A percentile compares a stretch with the other conserved stretches of the same genome.
phyloP scores from a whole-genome alignment of 2,797 vertebrate species.

The Gymnopithys bicolor region DNA sequence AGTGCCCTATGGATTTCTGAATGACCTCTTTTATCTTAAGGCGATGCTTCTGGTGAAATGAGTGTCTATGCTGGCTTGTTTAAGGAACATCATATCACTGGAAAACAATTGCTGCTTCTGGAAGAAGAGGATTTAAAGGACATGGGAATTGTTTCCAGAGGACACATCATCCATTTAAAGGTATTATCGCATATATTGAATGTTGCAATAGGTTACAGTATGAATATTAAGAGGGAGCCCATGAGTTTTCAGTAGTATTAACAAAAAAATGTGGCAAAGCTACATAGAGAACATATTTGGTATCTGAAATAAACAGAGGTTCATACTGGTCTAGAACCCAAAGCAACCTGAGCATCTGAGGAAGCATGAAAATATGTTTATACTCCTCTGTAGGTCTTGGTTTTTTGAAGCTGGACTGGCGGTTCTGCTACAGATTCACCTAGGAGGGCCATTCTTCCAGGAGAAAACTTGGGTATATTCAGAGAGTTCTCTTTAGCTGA shows the following conservation, averaged over 20 bases:
- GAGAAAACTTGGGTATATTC: not conserved
- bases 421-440: not conserved
- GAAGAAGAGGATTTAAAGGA: constrained; percentile 93
- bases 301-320: not conserved
- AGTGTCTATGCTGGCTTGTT: constrained; percentile 89
- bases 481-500: not conserved
- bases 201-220: not conserved
- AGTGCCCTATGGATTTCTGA: constrained; percentile 30
- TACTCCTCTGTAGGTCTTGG: not conserved
- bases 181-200: constrained; percentile 61
- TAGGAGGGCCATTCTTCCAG: not conserved
- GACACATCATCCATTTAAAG: constrained; percentile 97
- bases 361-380: not conserved
- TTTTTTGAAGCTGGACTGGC: not conserved
- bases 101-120: constrained; percentile 89
- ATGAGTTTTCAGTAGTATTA: not conserved
- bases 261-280: not conserved
- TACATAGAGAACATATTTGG: not conserved
- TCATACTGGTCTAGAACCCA: not conserved
- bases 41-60: constrained; percentile 84
- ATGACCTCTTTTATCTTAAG: constrained; percentile 74
- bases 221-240: not conserved
- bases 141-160: constrained; percentile 95
- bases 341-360: not conserved
- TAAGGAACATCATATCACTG: constrained; percentile 95